These are phyloP conservation scores for Bombus superbus DNA, from an alignment of 1,140 invertebrate genomes.

Conservation along the genomic window DNA sequence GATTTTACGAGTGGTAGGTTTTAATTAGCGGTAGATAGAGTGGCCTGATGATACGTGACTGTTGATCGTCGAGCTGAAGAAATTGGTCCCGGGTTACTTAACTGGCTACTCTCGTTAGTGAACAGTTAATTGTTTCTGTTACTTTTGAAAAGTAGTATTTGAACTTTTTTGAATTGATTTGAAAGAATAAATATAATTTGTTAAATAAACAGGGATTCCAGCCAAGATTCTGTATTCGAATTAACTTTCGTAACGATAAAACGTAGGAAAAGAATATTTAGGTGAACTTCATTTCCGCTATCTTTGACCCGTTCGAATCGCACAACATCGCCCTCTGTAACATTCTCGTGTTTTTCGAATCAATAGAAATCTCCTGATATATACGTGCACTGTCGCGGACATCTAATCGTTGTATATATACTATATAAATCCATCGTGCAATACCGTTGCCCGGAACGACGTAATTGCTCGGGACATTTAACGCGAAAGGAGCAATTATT, in stretches of 20 bases:
- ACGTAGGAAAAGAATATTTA: neutral
- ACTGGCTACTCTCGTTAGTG: neutral
- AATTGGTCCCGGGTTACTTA: neutral
- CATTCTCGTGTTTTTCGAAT: neutral
- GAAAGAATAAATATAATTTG: no score
- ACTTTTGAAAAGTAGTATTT: no score
- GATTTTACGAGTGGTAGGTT: conserved; percentile 3
- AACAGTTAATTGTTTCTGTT: neutral
- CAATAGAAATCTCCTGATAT: neutral
- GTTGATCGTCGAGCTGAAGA: neutral
- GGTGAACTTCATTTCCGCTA: neutral
- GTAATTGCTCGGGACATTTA: conserved; percentile 7
- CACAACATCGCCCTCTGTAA: neutral
- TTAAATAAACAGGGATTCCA: no score
- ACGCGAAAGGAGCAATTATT: conserved; percentile 15
- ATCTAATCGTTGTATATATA: neutral
- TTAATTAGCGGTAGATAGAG: neutral
- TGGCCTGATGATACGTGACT: neutral
- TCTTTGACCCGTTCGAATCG: neutral
- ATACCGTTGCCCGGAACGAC: neutral
- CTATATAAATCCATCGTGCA: neutral
- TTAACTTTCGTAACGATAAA: neutral
- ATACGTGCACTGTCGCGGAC: neutral
- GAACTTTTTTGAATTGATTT: no score
- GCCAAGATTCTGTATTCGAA: neutral